Evolutionary conservation across 1,140 invertebrate genomes (phyloP), one percentile per base, ranked within the genome.

Genomic region (Wiebesia pumilae): DNA sequence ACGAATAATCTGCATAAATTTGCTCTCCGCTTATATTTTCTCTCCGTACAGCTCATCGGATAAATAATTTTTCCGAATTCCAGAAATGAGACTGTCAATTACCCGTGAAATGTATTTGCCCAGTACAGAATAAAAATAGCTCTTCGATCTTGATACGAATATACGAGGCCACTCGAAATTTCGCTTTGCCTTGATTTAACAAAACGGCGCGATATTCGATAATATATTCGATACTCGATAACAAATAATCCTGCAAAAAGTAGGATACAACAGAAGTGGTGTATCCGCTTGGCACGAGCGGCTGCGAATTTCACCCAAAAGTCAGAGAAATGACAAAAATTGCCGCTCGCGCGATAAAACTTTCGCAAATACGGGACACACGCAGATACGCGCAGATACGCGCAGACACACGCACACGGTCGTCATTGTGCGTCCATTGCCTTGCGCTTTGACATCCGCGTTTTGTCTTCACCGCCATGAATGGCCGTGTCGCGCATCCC

Each of bases 381-480:
- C 71, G n/a, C 12, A 75, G 19, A 75, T 73, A 43, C 21, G 10
- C 27, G 24, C 7, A 71, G n/a, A n/a, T n/a, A 54, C 43, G 51
- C 9, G 14, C 19, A 54, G 51, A 47, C 43, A 47, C 10, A 54
- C 19, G 35, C 6, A 40, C 33, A 24, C 69, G 19, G 3, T 30
- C n/a, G 38, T 82, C 78, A 89, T 89, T 90, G 88, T 90, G 35
- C 3, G 30, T 40, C 71, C 71, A 73, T 73, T 73, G 35, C 75
- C 79, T 65, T 82, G 88, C 83, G 88, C 90, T 87, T 87, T 87
- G 69, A 73, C 84, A 85, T 87, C 86, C 87, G 85, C 91, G 93
- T 94, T 94, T 94, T 94, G 93, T 93, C 93, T 94, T 92, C 88
- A 90, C 91, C 90, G 54, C 35, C 69, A 90, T 94, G 92, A 93